phyloP scores from a whole-genome alignment of 1,140 invertebrate genomes.

The Papilio aristodemus region DNA sequence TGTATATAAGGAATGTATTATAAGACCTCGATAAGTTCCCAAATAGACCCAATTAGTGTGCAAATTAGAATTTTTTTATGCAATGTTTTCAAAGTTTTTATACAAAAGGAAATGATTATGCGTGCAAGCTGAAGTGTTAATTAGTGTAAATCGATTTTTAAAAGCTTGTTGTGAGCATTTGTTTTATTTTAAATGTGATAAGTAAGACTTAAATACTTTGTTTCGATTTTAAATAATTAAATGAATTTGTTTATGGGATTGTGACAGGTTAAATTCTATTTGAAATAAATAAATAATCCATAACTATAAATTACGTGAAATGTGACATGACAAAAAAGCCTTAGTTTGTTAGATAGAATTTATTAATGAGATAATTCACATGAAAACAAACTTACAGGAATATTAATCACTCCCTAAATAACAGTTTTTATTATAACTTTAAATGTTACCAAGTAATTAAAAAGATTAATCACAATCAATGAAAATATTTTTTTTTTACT shows the following conservation, averaged over 20 bases:
- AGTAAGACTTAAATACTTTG: conserved; percentile 11
- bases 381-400: not conserved
- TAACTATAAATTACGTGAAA: not conserved
- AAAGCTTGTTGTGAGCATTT: conserved; percentile 12
- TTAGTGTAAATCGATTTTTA: conserved; percentile 7
- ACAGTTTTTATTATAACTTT: not conserved
- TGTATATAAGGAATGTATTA: conserved; percentile 33
- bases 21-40: not conserved
- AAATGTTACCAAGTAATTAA: not conserved
- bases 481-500: too few relatives aligned
- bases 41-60: conserved; percentile 11
- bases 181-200: conserved; percentile 25
- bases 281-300: not conserved
- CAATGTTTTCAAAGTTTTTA: conserved; percentile 24
- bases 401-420: not conserved
- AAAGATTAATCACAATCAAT: too few relatives aligned
- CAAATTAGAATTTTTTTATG: conserved; percentile 4
- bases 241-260: not conserved
- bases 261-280: not conserved
- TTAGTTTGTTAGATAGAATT: not conserved
- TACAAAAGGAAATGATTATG: conserved; percentile 29
- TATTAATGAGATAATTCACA: too few relatives aligned
- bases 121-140: not conserved
- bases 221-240: not conserved
- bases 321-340: not conserved